Conservation (phyloP, 2,888 invertebrate species). For the Cryptus viduatorius region DNA sequence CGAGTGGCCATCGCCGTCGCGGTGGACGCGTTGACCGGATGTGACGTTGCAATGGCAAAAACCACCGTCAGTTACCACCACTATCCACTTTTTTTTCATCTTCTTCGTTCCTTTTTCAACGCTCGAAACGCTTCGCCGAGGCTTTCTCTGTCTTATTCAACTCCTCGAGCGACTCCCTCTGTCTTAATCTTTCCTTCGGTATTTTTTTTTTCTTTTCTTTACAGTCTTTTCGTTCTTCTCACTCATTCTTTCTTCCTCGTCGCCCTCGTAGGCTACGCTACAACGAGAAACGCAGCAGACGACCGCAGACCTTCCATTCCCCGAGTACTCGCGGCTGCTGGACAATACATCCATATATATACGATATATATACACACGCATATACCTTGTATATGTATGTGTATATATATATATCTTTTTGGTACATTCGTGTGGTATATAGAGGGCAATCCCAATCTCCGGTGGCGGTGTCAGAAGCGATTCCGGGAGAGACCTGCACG, state of each 20-base stretch:
- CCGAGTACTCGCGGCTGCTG: slow-evolving; percentile 46
- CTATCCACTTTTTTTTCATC: slow-evolving; percentile 65
- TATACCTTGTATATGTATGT: neutral
- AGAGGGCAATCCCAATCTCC: slow-evolving; percentile 72
- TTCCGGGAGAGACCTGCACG: slow-evolving; percentile 66
- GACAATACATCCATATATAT: slow-evolving; percentile 49
- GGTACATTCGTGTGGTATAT: slow-evolving; percentile 65
- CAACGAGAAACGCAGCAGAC: slow-evolving; percentile 51
- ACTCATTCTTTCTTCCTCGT: slow-evolving; percentile 65
- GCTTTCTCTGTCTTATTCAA: slow-evolving; percentile 66
- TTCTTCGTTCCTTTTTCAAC: slow-evolving; percentile 36
- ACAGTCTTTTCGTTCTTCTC: slow-evolving; percentile 42
- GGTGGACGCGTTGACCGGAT: slow-evolving; percentile 82
- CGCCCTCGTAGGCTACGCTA: slow-evolving; percentile 63
- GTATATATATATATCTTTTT: slow-evolving; percentile 38
- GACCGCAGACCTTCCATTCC: slow-evolving; percentile 65
- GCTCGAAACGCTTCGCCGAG: slow-evolving; percentile 28
- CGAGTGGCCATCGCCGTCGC: slow-evolving; percentile 63
- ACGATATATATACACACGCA: neutral
- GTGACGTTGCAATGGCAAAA: slow-evolving; percentile 79
- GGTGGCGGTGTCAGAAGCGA: slow-evolving; percentile 71
- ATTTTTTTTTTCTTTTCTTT: slow-evolving; percentile 58
- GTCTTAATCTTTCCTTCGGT: slow-evolving; percentile 39
- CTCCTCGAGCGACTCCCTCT: slow-evolving; percentile 26
- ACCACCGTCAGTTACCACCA: slow-evolving; percentile 74